phyloP scores from a whole-genome alignment of 1,140 invertebrate genomes.

The Brachionus asplanchnoidis region DNA sequence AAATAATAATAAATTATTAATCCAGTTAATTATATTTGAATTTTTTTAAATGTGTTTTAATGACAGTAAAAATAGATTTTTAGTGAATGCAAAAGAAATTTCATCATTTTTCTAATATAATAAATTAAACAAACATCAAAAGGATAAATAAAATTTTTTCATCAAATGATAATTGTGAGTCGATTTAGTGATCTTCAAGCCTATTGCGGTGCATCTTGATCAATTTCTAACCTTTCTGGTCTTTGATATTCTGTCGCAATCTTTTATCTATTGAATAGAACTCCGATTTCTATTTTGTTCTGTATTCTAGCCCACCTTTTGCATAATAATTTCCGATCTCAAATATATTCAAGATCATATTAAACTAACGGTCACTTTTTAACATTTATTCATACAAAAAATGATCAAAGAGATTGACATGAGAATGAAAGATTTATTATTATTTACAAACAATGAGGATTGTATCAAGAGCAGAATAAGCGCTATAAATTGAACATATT shows the following conservation, averaged over 20 bases:
- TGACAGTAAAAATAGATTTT: too few relatives aligned
- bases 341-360: neutral
- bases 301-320: neutral
- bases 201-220: neutral
- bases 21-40: too few relatives aligned
- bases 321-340: neutral
- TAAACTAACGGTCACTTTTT: neutral
- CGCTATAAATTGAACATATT: neutral
- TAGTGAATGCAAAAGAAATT: too few relatives aligned
- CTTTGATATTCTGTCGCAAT: neutral
- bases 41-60: too few relatives aligned
- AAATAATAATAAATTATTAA: too few relatives aligned
- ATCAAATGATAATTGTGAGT: too few relatives aligned
- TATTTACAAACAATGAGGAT: neutral
- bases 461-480: neutral
- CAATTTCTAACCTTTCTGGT: neutral
- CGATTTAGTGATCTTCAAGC: neutral
- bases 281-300: neutral
- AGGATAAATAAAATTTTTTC: too few relatives aligned
- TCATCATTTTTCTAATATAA: too few relatives aligned
- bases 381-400: neutral
- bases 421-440: neutral
- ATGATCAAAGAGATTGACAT: neutral
- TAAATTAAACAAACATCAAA: too few relatives aligned
- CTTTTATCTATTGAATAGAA: neutral